These are phyloP conservation scores for Isotomurus palustris DNA, from an alignment of 2,888 invertebrate species.

Conservation along the genomic window DNA sequence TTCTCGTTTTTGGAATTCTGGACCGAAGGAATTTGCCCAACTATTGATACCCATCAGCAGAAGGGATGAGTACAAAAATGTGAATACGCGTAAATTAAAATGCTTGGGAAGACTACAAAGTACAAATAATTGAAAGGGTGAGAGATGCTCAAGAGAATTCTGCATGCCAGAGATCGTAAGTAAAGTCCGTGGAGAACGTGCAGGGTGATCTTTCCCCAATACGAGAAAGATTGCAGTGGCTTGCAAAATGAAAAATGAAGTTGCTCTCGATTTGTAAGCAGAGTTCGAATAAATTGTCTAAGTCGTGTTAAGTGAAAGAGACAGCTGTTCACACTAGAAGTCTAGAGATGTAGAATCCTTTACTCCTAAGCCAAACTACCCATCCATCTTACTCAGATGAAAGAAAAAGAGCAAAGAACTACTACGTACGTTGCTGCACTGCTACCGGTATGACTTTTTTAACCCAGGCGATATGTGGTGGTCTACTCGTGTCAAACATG, in stretches of 20 bases:
- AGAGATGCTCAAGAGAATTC: no score
- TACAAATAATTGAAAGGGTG: no score
- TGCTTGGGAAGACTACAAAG: no score
- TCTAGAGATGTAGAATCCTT: background rate
- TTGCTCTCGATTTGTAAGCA: constrained; percentile 25
- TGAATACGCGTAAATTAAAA: no score
- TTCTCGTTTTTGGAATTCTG: no score
- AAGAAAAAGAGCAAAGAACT: background rate
- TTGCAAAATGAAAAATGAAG: constrained; percentile 33
- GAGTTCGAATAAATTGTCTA: constrained; percentile 37
- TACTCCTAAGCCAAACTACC: constrained; percentile 1
- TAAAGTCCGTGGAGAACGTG: no score
- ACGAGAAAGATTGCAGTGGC: background rate
- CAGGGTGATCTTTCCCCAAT: background rate
- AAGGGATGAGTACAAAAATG: no score
- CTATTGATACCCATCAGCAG: no score
- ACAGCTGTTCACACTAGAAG: constrained; percentile 32
- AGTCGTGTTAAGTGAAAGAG: constrained; percentile 37
- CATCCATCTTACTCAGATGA: constrained; percentile 11
- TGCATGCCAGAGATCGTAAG: no score
- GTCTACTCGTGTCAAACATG: constrained; percentile 34
- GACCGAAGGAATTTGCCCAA: no score
- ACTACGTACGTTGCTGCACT: background rate
- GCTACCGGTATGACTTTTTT: background rate
- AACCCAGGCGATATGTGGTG: constrained; percentile 19